Base-by-base conservation (phyloP, 2,797 vertebrate species). In the Mico argentatus region DNA sequence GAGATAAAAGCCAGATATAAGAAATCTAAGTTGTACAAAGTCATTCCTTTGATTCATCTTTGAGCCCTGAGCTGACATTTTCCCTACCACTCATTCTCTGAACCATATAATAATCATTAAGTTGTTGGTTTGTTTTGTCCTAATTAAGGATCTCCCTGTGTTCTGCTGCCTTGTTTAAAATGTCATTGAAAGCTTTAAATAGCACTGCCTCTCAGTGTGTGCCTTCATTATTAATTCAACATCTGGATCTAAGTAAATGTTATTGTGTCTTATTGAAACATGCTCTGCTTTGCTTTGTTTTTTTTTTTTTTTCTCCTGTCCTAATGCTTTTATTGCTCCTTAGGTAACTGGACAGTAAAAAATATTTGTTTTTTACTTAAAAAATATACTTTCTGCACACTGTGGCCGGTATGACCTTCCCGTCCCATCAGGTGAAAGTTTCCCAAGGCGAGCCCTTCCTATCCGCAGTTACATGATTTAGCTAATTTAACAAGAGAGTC, bases 271-370 rank as follows among this genome's bases (percentile, higher is more conserved):
- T 67, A 36, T 9, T 76, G 39, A 92, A 96, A 67, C 2, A 0
- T 26, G 12, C 44, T 46, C 10, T 46, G 44, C 44, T 46, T 46
- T 46, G 44, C 10, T 46, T 46, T 44, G 8, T 10, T 44, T 44
- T 44, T 9, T 46, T 46, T 7, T 44, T 7, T 44, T 44, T 44
- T 44, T 44, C 44, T 46, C 90, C 80, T 98, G 97, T 98, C 98
- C 98, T 98, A 98, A 96, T 98, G 96, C 94, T 97, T 99, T 99
- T 99, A 99, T 99, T 99, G 97, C 98, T 98, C 98, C 97, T 98
- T 97, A 97, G 97, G 81, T 98, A 98, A 98, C 98, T 97, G 97
- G 44, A 98, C 85, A 98, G 98, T 98, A 98, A 98, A 99, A 98
- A 99, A 97, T 96, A 97, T 96, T 97, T 97, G 97, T 98, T 98